Evolutionary conservation across 1,140 invertebrate genomes (phyloP).

Genomic region (Achatina immaculata): DNA sequence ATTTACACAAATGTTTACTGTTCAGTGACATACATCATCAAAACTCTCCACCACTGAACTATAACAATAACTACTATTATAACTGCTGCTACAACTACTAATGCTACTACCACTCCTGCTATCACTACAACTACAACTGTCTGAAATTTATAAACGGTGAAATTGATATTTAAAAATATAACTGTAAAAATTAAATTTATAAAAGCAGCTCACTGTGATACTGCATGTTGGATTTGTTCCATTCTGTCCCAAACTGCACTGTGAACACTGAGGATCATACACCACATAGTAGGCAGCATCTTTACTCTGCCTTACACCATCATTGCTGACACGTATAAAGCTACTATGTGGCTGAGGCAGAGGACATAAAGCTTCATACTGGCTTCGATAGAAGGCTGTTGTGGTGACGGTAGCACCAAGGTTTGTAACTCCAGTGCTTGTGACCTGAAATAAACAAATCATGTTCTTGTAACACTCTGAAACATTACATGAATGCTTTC

Average conservation of each 20-base stretch:
- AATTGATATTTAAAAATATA: too few relatives aligned
- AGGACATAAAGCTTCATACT: slow-evolving; percentile 1
- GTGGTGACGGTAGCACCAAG: neutral
- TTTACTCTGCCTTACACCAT: neutral
- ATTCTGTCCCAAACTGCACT: neutral
- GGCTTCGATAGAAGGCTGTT: neutral
- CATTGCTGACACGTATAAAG: slow-evolving; percentile 3
- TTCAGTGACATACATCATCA: too few relatives aligned
- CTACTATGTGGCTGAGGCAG: slow-evolving; percentile 6
- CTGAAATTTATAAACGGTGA: too few relatives aligned
- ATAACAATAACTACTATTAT: too few relatives aligned
- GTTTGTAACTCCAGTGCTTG: neutral
- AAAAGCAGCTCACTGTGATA: neutral
- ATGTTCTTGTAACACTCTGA: too few relatives aligned
- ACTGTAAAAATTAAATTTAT: too few relatives aligned
- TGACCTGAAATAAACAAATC: slow-evolving; percentile 22
- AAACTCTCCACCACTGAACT: too few relatives aligned
- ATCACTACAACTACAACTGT: too few relatives aligned
- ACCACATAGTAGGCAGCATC: slow-evolving; percentile 16
- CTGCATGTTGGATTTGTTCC: neutral
- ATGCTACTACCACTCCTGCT: too few relatives aligned
- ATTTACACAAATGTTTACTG: too few relatives aligned
- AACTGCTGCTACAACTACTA: too few relatives aligned
- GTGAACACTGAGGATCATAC: neutral
- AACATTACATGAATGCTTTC: too few relatives aligned